Base-by-base conservation (phyloP, 2,113 vertebrate species). In the Tympanuchus pallidicinctus region DNA sequence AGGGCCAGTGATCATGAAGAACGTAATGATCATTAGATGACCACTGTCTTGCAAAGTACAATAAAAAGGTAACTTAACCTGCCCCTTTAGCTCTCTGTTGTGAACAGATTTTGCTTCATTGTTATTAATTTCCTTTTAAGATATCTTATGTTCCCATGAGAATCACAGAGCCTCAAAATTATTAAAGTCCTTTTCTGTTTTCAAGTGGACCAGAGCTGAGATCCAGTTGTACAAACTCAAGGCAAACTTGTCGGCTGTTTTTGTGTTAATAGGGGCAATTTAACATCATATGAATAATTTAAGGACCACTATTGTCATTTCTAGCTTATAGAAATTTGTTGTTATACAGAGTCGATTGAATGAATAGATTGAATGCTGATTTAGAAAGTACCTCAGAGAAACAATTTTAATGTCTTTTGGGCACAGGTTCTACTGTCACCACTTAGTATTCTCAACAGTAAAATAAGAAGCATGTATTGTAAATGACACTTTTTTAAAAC, bases 281-380 rank as follows among this genome's bases (percentile, higher is more conserved):
- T 5, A 47, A 20, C 34, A 61, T 5, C 88, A 67, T 52, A 48
- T 28, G 52, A 16, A 10, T 7, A 52, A 57, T 81, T 90, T 65
- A 86, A 57, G 30, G 34, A 61, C 69, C 0, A 0, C 61, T 6
- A 1, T 0, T 80, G 80, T 17, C 1, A 81, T 64, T 88, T 43
- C 69, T 83, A 36, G 77, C 40, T 40, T 17, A 67, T 7, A 57
- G 52, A 78, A 74, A 88, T 0, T 3, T 69, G 83, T 0, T 65
- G 88, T 66, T 61, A 19, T 54, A 22, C 7, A 3, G 67, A 77
- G 56, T 21, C 83, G 71, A 0, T 47, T 52, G 83, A 57, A 64
- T 22, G 36, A 88, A 73, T 43, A 65, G 66, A 22, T 74, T 56
- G 52, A 65, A 75, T 81, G 60, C 38, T 56, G 61, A 83, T 88